Base-by-base conservation (phyloP, 2,113 vertebrate species). In the Notarius lentiginosus region DNA sequence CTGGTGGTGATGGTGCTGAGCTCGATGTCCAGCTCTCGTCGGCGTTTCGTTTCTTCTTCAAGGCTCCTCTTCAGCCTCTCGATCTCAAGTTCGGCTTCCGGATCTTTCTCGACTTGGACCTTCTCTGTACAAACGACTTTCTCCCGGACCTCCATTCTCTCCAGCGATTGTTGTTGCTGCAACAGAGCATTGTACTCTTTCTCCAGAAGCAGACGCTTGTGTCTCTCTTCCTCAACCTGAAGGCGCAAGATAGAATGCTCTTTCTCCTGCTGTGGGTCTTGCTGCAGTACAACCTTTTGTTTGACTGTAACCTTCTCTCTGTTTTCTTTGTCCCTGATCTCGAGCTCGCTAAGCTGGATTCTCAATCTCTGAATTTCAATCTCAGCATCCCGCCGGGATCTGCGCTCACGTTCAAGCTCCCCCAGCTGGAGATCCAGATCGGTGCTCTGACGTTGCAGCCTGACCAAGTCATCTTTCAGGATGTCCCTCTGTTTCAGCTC, bases 241-340 rank as follows among this genome's bases (percentile, higher is more conserved):
- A 97, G 92, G 85, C 88, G 95, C 65, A 99, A 95, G 66, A 99
- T 95, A 11, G 96, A 95, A 55, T 99, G 96, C 87, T 99, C 98
- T 83, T 97, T 97, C 91, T 98, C 96, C 92, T 99, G 98, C 90
- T 98, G 96, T 15, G 98, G 98, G 90, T 99, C 98, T 91, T 98
- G 97, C 93, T 99, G 97, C 66, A 99, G 94, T 41, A 99, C 97
- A 12, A 99, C 97, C 92, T 98, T 99, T 91, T 99, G 97, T 90
- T 96, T 97, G 85, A 96, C 96, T 0, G 97, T 98, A 56, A 99
- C 98, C 89, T 97, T 97, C 90, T 99, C 97, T 0, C 95, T 94
- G 5, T 96, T 97, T 89, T 98, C 96, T 72, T 95, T 96, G 90
- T 97, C 96, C 1, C 94, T 93, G 76, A 95, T 86, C 90, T 99